These are phyloP conservation scores for Fregetta grallaria DNA, from an alignment of 2,113 vertebrate species.

Conservation along the genomic window DNA sequence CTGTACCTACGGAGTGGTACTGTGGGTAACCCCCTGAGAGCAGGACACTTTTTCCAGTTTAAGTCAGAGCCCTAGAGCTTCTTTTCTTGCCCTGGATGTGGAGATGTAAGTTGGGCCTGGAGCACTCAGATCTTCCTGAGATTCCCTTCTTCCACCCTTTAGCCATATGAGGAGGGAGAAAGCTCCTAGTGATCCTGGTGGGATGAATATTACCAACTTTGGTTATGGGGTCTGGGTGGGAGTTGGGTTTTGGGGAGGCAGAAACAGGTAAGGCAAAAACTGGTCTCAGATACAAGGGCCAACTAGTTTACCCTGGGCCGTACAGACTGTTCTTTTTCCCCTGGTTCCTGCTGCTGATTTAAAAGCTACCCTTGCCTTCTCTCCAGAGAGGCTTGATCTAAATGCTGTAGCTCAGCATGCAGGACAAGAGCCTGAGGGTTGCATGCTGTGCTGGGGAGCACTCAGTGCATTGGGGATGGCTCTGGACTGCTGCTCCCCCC, in stretches of 20 bases:
- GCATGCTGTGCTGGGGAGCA: background rate
- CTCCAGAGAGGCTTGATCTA: background rate
- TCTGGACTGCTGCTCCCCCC: background rate
- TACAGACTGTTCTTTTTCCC: accelerated
- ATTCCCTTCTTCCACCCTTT: accelerated
- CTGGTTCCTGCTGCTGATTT: background rate
- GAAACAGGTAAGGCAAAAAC: background rate
- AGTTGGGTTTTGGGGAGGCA: background rate
- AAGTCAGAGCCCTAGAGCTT: background rate
- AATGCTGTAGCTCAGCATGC: background rate
- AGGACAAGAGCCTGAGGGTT: background rate
- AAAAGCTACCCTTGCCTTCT: background rate
- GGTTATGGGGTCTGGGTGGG: too few species aligned
- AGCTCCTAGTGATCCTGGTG: accelerated
- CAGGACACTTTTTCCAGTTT: accelerated
- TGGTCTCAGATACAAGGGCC: accelerated
- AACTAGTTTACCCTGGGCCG: too few species aligned
- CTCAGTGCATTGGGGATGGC: accelerated
- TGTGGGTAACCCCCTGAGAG: background rate
- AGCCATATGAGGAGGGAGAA: accelerated
- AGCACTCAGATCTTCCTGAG: accelerated
- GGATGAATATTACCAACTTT: accelerated
- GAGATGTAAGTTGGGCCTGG: accelerated
- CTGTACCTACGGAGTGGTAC: accelerated
- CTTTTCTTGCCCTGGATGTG: accelerated